Evolutionary conservation across 2,797 vertebrate genomes (phyloP).

Genomic region (Botia almorhae): DNA sequence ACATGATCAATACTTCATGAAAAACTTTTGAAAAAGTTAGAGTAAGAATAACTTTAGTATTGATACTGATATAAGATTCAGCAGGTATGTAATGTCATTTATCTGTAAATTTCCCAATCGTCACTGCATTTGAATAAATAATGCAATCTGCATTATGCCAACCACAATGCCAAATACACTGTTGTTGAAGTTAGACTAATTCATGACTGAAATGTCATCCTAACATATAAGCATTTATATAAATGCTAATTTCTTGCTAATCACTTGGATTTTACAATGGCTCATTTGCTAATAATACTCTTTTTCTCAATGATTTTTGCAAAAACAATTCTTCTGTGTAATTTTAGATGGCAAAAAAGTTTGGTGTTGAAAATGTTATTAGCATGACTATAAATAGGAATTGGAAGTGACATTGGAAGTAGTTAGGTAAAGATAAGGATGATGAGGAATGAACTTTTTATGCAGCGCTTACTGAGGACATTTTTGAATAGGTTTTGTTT

Average conservation of each 20-base stretch:
- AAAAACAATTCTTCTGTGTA: background rate
- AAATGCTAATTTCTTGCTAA: background rate
- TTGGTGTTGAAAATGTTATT: conserved; percentile 1
- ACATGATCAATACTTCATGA: too few relatives aligned
- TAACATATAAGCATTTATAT: background rate
- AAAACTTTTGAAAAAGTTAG: too few relatives aligned
- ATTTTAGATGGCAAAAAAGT: background rate
- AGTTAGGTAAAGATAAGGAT: conserved; percentile 1
- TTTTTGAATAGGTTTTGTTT: too few relatives aligned
- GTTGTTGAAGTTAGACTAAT: background rate
- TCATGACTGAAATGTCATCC: background rate
- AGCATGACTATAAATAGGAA: background rate
- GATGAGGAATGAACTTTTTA: background rate
- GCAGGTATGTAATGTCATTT: background rate
- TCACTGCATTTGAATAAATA: background rate
- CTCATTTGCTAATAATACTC: too few relatives aligned
- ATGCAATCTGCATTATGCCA: background rate
- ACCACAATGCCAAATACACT: background rate
- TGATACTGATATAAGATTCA: background rate
- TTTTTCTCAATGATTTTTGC: background rate
- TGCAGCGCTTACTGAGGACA: too few relatives aligned
- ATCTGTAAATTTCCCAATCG: too few relatives aligned
- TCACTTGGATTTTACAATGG: too few relatives aligned
- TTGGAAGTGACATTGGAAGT: conserved; percentile 5
- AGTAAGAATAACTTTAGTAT: background rate